phyloP scores from a whole-genome alignment of 2,797 vertebrate species.

The Trachurus trachurus region DNA sequence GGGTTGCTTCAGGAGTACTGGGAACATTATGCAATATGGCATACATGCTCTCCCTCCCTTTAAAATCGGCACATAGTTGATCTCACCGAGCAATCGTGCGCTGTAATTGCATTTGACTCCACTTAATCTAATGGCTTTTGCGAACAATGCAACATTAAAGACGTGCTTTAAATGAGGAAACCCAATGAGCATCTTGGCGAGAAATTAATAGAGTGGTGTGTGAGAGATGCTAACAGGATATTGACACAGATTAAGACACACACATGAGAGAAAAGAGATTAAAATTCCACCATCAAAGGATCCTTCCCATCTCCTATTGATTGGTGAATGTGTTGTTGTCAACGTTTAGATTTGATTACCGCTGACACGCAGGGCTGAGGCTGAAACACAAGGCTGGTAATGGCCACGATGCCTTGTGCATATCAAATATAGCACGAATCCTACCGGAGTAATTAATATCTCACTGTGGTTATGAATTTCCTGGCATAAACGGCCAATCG shows the following conservation, averaged over 20 bases:
- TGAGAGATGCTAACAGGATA: slow-evolving; percentile 71
- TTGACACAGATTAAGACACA: slow-evolving; percentile 74
- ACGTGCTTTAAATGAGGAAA: slow-evolving; percentile 66
- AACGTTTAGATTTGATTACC: slow-evolving; percentile 89
- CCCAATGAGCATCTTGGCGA: slow-evolving; percentile 56
- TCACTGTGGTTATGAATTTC: slow-evolving; percentile 85
- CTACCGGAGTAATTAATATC: slow-evolving; percentile 85
- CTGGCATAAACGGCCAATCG: slow-evolving; percentile 83
- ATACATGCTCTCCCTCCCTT: slow-evolving; percentile 8
- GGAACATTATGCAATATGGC: slow-evolving; percentile 10
- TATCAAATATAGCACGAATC: slow-evolving; percentile 85
- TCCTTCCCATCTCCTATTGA: slow-evolving; percentile 81
- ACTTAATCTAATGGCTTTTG: slow-evolving; percentile 72
- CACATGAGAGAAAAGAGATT: slow-evolving; percentile 74
- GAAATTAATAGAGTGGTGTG: slow-evolving; percentile 65
- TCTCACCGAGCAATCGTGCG: slow-evolving; percentile 39
- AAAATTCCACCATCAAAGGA: slow-evolving; percentile 80
- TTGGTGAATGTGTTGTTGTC: slow-evolving; percentile 85
- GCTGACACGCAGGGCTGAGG: slow-evolving; percentile 83
- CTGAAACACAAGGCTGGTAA: slow-evolving; percentile 85
- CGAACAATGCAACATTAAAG: slow-evolving; percentile 70
- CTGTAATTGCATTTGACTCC: slow-evolving; percentile 74
- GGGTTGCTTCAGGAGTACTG: slow-evolving; percentile 27
- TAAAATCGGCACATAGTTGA: slow-evolving; percentile 17
- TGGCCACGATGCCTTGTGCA: slow-evolving; percentile 76